Conservation (phyloP, 2,113 vertebrate species). For the Cranoglanis bouderius region DNA sequence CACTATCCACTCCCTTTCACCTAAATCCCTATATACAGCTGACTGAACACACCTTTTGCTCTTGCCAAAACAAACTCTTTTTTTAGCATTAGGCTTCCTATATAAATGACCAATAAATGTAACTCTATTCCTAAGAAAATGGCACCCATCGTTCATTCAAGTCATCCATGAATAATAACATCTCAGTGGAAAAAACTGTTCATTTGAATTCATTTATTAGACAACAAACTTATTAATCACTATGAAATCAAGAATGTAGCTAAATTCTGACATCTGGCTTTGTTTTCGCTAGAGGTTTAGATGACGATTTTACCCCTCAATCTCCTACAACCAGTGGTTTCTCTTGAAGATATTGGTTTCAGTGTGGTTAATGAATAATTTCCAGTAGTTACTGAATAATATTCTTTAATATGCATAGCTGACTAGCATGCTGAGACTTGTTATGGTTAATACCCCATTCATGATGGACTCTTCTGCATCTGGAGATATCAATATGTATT, state of each 20-base stretch:
- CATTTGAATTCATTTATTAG: neutral
- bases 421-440: neutral
- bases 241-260: neutral
- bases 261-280: neutral
- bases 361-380: neutral
- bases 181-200: neutral
- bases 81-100: neutral
- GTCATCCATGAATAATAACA: constrained; percentile 4
- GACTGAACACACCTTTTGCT: constrained; percentile 7
- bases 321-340: neutral
- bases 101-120: neutral
- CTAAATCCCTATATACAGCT: neutral
- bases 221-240: neutral
- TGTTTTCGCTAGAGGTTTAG: neutral
- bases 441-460: neutral
- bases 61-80: neutral
- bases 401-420: neutral
- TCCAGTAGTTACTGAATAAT: neutral
- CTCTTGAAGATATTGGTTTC: neutral
- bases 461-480: neutral
- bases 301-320: neutral
- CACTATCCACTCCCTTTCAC: neutral
- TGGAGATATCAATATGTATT: neutral
- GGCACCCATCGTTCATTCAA: neutral
- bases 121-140: neutral